Conservation (phyloP, 2,797 vertebrate genomes). For the Cyprinodon diabolis region DNA sequence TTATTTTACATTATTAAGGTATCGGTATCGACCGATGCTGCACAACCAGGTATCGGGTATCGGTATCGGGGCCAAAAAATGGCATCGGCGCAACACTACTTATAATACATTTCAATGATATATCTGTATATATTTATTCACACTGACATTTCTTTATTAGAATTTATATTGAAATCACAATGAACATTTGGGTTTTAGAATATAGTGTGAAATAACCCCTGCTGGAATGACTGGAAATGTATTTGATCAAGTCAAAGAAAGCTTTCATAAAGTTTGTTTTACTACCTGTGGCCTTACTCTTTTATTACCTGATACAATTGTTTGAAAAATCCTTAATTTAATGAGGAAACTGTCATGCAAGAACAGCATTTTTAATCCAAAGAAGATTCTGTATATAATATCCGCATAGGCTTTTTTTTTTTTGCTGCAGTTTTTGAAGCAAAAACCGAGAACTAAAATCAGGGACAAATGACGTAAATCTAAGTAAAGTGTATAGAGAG, state of each 20-base stretch:
- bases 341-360: background rate
- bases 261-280: background rate
- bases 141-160: background rate
- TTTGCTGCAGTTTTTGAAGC: background rate
- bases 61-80: no score
- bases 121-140: no score
- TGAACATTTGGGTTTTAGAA: background rate
- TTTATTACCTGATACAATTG: background rate
- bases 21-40: no score
- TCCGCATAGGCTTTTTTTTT: no score
- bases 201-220: background rate
- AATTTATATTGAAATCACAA: background rate
- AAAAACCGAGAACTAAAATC: background rate
- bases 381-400: background rate
- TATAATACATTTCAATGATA: no score
- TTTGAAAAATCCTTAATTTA: background rate
- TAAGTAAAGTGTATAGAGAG: background rate
- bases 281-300: background rate
- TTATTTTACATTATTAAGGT: no score
- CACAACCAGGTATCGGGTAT: no score
- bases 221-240: background rate
- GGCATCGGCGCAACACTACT: no score
- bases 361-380: background rate
- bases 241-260: background rate
- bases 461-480: background rate